These are phyloP conservation scores for Tetragonisca angustula DNA, from an alignment of 2,888 invertebrate genomes.

Conservation along the genomic window DNA sequence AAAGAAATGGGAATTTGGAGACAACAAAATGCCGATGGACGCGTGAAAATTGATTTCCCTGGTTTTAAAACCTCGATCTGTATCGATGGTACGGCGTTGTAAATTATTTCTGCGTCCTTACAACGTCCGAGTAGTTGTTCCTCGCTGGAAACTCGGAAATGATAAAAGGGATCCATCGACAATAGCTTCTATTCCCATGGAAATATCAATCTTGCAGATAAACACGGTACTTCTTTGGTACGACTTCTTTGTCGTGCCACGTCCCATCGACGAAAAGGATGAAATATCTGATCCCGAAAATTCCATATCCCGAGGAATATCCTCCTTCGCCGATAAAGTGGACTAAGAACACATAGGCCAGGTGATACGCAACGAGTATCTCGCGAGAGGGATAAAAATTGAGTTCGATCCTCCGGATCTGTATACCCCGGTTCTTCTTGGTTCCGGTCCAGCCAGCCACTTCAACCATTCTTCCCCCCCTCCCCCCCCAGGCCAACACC, in stretches of 20 bases:
- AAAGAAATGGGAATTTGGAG: conserved; percentile 29
- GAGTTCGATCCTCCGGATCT: conserved; percentile 34
- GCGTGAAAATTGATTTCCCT: background rate
- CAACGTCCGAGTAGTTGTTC: no score
- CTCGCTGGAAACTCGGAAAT: background rate
- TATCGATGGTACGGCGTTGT: no score
- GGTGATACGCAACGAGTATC: conserved; percentile 38
- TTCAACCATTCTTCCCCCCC: conserved; percentile 48
- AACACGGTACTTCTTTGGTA: conserved; percentile 16
- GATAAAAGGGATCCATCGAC: conserved; percentile 19
- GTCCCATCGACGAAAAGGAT: conserved; percentile 31
- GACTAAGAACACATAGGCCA: conserved; percentile 40
- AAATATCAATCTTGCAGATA: conserved; percentile 46
- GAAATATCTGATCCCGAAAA: conserved; percentile 48
- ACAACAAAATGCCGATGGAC: conserved; percentile 25
- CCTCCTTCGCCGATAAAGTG: conserved; percentile 25
- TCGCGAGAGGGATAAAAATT: conserved; percentile 46
- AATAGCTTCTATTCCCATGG: conserved; percentile 14
- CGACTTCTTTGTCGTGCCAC: background rate
- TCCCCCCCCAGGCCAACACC: conserved; percentile 55
- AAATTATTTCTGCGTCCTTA: no score
- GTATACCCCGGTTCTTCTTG: conserved; percentile 61
- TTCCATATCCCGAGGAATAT: conserved; percentile 8
- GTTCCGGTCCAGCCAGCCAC: conserved; percentile 62
- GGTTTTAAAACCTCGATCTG: conserved; percentile 20